A percentile compares a stretch with the other conserved stretches of the same genome.
These are phyloP conservation scores for Plagiodera versicolora DNA, from an alignment of 2,888 invertebrate genomes.

Conservation along the genomic window DNA sequence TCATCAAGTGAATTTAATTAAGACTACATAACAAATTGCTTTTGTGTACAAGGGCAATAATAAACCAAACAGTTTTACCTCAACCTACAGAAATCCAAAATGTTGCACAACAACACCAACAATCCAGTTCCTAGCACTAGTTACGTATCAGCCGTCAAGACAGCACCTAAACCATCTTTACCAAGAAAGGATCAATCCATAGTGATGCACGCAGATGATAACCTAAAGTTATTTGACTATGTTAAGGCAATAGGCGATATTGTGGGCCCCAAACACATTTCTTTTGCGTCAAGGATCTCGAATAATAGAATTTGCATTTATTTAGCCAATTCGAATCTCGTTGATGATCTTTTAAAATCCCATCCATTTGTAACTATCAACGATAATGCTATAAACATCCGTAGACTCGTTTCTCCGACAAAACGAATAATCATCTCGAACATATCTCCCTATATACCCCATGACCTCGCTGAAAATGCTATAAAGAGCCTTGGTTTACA, in stretches of 20 bases:
- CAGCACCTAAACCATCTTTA: conserved; percentile 6
- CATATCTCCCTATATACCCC: conserved; percentile 32
- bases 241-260: conserved; percentile 11
- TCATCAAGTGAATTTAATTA: not conserved
- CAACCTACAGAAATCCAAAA: conserved; percentile 6
- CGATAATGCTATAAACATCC: not conserved
- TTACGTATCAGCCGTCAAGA: not conserved
- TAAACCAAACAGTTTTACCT: conserved; percentile 11
- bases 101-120: not conserved
- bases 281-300: conserved; percentile 10
- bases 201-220: conserved; percentile 7
- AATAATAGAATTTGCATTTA: conserved; percentile 17
- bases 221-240: conserved; percentile 6
- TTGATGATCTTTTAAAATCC: conserved; percentile 26
- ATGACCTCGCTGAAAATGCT: conserved; percentile 20
- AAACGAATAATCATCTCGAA: conserved; percentile 36
- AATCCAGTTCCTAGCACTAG: conserved; percentile 2
- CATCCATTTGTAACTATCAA: conserved; percentile 10
- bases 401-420: conserved; percentile 31
- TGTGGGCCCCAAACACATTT: conserved; percentile 11
- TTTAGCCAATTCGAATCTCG: conserved; percentile 15
- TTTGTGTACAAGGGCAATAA: conserved; percentile 5
- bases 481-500: not conserved
- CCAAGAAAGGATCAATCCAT: conserved; percentile 6
- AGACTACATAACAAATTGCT: not conserved